Evolutionary conservation across 2,113 vertebrate species (phyloP).

Genomic region (Pteronura brasiliensis): DNA sequence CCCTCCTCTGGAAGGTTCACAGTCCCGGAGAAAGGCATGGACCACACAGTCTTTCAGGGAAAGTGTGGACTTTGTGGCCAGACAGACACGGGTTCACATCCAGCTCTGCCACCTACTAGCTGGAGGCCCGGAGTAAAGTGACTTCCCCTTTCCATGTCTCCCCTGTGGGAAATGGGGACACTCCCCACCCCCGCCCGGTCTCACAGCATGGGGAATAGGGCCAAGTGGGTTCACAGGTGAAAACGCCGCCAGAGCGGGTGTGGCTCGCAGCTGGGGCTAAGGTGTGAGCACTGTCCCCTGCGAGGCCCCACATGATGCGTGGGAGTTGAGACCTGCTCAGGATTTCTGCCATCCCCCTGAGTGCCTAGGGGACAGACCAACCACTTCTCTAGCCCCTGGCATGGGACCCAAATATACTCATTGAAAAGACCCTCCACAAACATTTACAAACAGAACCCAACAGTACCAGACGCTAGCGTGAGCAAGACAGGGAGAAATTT

Average conservation of each 20-base stretch:
- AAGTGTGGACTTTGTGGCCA: neutral
- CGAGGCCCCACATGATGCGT: accelerated
- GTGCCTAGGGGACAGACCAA: neutral
- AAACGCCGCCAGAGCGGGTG: neutral
- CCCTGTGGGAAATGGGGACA: no score
- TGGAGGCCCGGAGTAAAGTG: neutral
- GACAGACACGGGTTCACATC: neutral
- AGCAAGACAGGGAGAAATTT: accelerated
- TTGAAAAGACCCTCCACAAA: neutral
- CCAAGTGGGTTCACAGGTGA: accelerated
- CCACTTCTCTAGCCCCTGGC: neutral
- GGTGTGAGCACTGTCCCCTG: neutral
- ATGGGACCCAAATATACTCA: neutral
- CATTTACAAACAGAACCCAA: neutral
- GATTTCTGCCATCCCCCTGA: neutral
- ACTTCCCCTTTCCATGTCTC: no score
- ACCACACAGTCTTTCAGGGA: neutral
- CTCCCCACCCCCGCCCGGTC: neutral
- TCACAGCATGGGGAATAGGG: no score
- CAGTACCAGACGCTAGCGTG: accelerated
- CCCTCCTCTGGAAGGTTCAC: neutral
- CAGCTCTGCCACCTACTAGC: neutral
- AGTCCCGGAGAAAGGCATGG: neutral
- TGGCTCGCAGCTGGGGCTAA: neutral
- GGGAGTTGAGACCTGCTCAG: accelerated